Base-by-base conservation (phyloP, 2,797 vertebrate genomes). In the Lemur catta region DNA sequence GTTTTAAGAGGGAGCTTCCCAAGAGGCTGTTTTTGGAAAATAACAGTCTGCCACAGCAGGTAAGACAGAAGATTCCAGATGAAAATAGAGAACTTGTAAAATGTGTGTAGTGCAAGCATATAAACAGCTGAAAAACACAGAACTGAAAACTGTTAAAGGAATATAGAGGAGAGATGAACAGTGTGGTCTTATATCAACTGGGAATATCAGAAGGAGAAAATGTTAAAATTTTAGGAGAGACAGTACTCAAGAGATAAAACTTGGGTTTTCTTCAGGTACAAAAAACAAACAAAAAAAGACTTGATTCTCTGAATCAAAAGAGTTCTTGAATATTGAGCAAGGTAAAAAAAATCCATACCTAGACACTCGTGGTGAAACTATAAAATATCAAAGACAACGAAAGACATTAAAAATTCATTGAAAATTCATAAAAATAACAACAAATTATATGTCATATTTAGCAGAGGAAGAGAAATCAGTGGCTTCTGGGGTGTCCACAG, bases 31-130 rank as follows among this genome's bases (percentile, higher is more conserved):
- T 13, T 80, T 65, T 72, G 46, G 15, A 57, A 52, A 75, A 74
- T 3, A 0, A 0, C 0, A n/a, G 35, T 15, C 38, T 88, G 55
- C 14, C 13, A 22, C 11, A 71, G 61, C 18, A 81, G 41, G 30
- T 20, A 33, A 65, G 22, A 67, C 4, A 38, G 11, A 46, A 35
- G 26, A 38, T 82, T 61, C 14, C 63, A 41, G 28, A 82, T 11
- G 52, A 35, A 35, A 35, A 41, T 0, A 50, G 46, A 71, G 33
- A 38, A 84, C 1, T 35, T 24, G 2, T 33, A 10, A 78, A 71
- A 10, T 0, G 0, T 38, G 26, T 61, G 14, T 55, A 38, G 18
- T 5, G 15, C 8, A 6, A 20, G 28, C 14, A 41, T 26, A 41
- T 6, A n/a, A 71, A 46, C 15, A 50, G 65, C 3, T 52, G 65